Base-by-base conservation (phyloP, 53 echinoderm and acorn worm genomes). In the Zoroaster sp. region DNA sequence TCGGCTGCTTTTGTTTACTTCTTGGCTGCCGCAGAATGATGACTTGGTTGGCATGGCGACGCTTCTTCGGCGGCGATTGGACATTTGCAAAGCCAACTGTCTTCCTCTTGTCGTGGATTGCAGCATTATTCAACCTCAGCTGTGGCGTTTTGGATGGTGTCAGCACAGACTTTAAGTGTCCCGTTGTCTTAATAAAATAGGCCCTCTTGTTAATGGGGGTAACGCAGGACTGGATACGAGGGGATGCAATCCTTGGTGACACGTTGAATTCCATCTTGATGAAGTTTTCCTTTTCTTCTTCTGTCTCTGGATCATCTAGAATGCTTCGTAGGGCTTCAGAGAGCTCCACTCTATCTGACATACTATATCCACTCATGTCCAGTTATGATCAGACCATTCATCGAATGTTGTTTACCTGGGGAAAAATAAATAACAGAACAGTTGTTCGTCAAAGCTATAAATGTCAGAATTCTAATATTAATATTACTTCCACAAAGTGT, bases 241-340 rank as follows among this genome's bases (percentile, higher is more conserved):
- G 66, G 0, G 81, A 81, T 3, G 25, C 42, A 13, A 21, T 37
- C 59, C 38, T 79, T 1, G 37, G 79, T 35, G 63, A 55, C 18
- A 40, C 25, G 0, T 0, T 39, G 66, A 7, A 35, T 1, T 3
- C 63, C 40, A 32, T 40, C 30, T 66, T 66, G 55, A 5, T 40
- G 35, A 47, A 6, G 37, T 83, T 83, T 5, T 83, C 83, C 37
- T 83, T 83, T 13, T 83, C 40, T 17, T 76, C 76, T 0, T 83
- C 83, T 40, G 18, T 20, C 9, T 65, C 32, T 7, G 85, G 74
- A 59, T 91, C 91, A 55, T 81, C 90, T 12, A 96, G 74, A 12
- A 96, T 93, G 37, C 89, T 90, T 25, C 86, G 86, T 34, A 96
- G 94, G 13, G 92, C 96, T 72, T 93, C 92, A 1, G 94, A 92